Conservation (phyloP, 2,888 invertebrate species). For the Drosophila heteroneura region DNA sequence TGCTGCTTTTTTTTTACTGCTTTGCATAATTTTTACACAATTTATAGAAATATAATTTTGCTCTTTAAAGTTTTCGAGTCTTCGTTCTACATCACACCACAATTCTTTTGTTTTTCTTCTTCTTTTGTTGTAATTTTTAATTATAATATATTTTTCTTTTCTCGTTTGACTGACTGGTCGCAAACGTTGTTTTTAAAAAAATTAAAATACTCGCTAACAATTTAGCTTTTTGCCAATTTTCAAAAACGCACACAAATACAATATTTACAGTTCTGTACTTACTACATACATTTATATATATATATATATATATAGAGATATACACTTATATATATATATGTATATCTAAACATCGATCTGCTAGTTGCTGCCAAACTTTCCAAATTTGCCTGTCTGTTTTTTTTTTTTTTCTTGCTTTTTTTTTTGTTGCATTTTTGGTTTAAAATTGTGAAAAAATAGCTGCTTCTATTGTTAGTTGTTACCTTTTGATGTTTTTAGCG, state of each 20-base stretch:
- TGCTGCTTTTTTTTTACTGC: neutral
- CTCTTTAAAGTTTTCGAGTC: conserved; percentile 57
- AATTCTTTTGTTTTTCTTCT: conserved; percentile 22
- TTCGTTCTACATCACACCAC: conserved; percentile 63
- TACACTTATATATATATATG: conserved; percentile 27
- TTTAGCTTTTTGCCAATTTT: conserved; percentile 50
- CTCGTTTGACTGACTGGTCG: conserved; percentile 31
- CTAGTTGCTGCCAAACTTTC: conserved; percentile 31
- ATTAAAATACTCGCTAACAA: conserved; percentile 64
- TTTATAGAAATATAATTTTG: conserved; percentile 76
- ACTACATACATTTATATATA: conserved; percentile 47
- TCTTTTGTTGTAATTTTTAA: conserved; percentile 5
- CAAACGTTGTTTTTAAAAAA: conserved; percentile 55
- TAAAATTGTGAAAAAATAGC: conserved; percentile 79
- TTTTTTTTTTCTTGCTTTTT: conserved; percentile 13
- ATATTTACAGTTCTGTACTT: conserved; percentile 65
- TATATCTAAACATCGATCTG: conserved; percentile 39
- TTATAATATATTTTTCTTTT: conserved; percentile 18
- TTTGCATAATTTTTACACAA: conserved; percentile 41
- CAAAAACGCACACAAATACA: conserved; percentile 65
- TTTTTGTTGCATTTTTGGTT: conserved; percentile 42
- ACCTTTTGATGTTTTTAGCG: conserved; percentile 40
- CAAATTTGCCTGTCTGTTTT: conserved; percentile 27
- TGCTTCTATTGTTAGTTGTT: conserved; percentile 73
- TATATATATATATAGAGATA: conserved; percentile 25